Evolutionary conservation across 2,888 invertebrate species (phyloP).

Genomic region (Bombylius major): DNA sequence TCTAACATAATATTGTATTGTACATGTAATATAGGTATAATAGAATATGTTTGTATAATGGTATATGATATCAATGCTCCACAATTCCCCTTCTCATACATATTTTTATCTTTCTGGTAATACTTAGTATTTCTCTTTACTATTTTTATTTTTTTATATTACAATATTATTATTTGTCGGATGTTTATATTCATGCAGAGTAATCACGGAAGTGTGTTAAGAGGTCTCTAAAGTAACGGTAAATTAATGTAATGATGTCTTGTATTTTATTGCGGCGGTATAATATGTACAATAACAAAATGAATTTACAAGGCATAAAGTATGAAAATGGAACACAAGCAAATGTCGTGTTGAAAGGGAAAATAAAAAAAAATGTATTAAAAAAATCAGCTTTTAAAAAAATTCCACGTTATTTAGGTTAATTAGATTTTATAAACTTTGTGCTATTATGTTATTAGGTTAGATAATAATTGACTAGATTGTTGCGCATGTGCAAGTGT

Average conservation of each 20-base stretch:
- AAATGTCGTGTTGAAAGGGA: constrained; percentile 10
- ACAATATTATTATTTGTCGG: not conserved
- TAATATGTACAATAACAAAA: not conserved
- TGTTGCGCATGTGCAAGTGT: too few species aligned
- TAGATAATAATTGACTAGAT: too few species aligned
- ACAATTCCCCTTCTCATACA: too few species aligned
- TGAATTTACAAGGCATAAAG: not conserved
- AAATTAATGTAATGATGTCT: constrained; percentile 17
- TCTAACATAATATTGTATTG: too few species aligned
- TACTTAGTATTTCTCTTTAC: too few species aligned
- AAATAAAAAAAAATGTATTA: constrained; percentile 1
- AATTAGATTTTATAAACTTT: not conserved
- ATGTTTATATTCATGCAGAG: constrained; percentile 11
- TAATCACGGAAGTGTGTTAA: constrained; percentile 39
- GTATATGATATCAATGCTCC: too few species aligned
- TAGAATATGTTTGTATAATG: too few species aligned
- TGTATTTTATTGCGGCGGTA: constrained; percentile 12
- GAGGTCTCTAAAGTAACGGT: constrained; percentile 38
- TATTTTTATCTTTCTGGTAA: too few species aligned
- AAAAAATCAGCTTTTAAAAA: too few species aligned
- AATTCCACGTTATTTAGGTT: constrained; percentile 1
- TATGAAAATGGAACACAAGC: constrained; percentile 1
- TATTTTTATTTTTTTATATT: too few species aligned
- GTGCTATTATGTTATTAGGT: too few species aligned
- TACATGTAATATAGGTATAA: too few species aligned